phyloP scores from a whole-genome alignment of 2,797 vertebrate genomes.

The Characodon lateralis region DNA sequence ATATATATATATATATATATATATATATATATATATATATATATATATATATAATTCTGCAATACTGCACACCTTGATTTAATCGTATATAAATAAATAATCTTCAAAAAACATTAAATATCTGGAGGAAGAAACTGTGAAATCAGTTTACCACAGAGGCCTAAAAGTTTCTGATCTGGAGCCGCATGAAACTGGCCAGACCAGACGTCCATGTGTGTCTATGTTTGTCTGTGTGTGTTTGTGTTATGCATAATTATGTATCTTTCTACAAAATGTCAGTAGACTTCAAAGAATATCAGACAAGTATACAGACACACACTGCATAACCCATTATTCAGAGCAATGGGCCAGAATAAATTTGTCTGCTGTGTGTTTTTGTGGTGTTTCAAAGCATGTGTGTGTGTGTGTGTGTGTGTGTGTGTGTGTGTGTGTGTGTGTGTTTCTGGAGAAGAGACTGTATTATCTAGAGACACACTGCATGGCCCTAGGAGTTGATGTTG shows the following conservation, averaged over 20 bases:
- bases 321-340: conserved; percentile 55
- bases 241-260: conserved; percentile 48
- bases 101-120: conserved; percentile 33
- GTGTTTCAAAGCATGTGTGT: not conserved
- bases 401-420: conserved; percentile 7
- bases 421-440: conserved; percentile 2
- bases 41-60: no score
- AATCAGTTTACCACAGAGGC: conserved; percentile 37
- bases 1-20: no score
- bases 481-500: not conserved
- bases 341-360: conserved; percentile 49
- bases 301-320: conserved; percentile 42
- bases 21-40: no score
- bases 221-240: not conserved
- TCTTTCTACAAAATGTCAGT: conserved; percentile 58
- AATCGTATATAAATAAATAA: conserved; percentile 1
- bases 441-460: conserved; percentile 16
- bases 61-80: not conserved
- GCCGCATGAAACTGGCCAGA: conserved; percentile 46
- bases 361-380: conserved; percentile 11
- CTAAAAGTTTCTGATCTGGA: conserved; percentile 59
- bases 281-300: conserved; percentile 68
- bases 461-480: not conserved
- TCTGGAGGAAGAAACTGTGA: conserved; percentile 31
- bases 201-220: conserved; percentile 12